These are phyloP conservation scores for Arenaria interpres DNA, from an alignment of 2,113 vertebrate genomes.

Conservation along the genomic window DNA sequence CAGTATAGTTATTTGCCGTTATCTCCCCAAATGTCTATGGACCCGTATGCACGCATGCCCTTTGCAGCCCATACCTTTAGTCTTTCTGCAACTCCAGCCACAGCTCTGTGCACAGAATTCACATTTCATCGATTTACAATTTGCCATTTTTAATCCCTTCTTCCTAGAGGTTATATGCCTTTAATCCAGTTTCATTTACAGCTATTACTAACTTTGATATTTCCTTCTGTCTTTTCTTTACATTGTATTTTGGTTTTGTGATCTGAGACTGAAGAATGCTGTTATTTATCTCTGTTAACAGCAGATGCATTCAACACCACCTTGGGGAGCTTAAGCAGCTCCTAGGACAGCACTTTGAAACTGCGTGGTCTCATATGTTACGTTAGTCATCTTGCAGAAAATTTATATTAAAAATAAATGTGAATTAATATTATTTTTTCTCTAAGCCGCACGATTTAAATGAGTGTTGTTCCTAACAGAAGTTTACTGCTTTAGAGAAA, in stretches of 20 bases:
- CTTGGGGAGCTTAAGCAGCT: neutral
- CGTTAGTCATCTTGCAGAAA: neutral
- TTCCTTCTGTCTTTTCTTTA: neutral
- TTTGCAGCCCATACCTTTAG: accelerated
- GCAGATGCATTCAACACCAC: neutral
- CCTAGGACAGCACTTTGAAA: neutral
- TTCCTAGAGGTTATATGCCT: neutral
- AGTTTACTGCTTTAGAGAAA: neutral
- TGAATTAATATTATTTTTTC: neutral
- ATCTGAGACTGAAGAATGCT: neutral
- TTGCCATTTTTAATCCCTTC: neutral
- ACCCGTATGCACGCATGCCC: accelerated
- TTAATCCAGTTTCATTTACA: neutral
- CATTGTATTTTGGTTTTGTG: neutral
- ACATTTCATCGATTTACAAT: neutral
- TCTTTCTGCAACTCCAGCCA: neutral
- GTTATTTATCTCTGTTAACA: neutral
- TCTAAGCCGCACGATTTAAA: neutral
- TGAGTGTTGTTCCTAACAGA: neutral
- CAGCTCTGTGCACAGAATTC: neutral
- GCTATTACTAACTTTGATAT: neutral
- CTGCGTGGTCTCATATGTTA: neutral
- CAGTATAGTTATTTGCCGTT: neutral
- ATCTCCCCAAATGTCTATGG: neutral
- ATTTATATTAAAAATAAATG: neutral